Evolutionary conservation across 2,888 invertebrate genomes (phyloP), one percentile per base, ranked within the genome.

Genomic region (Siphonodentalium dalli): DNA sequence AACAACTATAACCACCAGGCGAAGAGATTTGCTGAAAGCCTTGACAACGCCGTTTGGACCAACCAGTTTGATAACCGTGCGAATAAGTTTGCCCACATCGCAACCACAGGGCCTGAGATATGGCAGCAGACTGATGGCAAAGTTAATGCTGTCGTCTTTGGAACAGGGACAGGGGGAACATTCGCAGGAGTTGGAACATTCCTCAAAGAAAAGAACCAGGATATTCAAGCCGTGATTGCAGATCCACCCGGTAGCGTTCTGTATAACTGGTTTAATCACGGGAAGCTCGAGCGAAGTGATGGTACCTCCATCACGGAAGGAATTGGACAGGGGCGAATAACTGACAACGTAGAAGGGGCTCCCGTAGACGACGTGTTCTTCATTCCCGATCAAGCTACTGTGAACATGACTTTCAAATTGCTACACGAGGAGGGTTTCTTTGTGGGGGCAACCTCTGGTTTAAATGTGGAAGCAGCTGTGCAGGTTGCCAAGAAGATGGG

Each of bases 41-140:
- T 76, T 18, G 75, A 78, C 2, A 81, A 81, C 65, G 75, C 81
- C 11, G 75, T 77, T 0, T 81, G 80, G 80, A 81, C 81, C 3
- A 77, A 81, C 58, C 81, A 81, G 68, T 81, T 81, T 74, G 81
- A 81, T 49, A 81, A 81, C 56, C 71, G 67, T 15, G 80, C 80
- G 0, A 81, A 81, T 52, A 66, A 70, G 49, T 61, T 49, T 26
- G 80, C 79, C 7, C 81, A 81, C 49, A 71, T 76, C 31, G 79
- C 77, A 55, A 80, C 80, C 8, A 81, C 81, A 18, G 81, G 81
- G 9, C 81, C 81, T 23, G 81, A 81, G 62, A 81, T 81, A 23
- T 81, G 81, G 81, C 50, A 67, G 24, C 74, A 80, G 45, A 81
- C 81, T 75, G 72, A 64, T 34, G 80, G 80, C 1, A 75, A 72